phyloP scores from a whole-genome alignment of 1,140 invertebrate species.

The Sitodiplosis mosellana region DNA sequence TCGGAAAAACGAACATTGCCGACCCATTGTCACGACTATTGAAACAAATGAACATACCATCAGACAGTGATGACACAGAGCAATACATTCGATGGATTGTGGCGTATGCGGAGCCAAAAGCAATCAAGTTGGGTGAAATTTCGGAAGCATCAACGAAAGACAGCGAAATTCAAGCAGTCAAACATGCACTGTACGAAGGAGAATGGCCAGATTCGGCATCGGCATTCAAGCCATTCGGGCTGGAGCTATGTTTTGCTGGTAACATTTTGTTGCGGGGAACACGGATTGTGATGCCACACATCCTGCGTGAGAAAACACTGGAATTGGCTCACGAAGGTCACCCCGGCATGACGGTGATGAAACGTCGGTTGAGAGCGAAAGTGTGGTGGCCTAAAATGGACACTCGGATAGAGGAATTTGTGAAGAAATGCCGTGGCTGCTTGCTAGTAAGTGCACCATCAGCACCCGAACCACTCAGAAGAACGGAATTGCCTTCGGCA shows the following conservation, averaged over 20 bases:
- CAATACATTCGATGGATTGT: no score
- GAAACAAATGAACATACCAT: no score
- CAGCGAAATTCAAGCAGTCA: background rate
- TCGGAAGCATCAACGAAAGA: background rate
- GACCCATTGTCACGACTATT: no score
- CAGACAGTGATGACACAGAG: background rate
- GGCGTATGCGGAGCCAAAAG: background rate
- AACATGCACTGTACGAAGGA: background rate
- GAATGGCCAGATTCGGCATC: background rate
- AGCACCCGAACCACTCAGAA: conserved; percentile 12
- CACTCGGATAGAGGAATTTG: conserved; percentile 12
- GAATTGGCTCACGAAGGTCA: conserved; percentile 18
- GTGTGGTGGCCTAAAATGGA: conserved; percentile 24
- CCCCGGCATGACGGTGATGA: conserved; percentile 16
- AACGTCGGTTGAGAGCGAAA: conserved; percentile 15
- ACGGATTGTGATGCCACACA: conserved; percentile 9
- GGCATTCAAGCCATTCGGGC: no score
- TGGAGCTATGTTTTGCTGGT: no score
- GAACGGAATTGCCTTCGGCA: conserved; percentile 9
- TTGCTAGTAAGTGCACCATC: no score
- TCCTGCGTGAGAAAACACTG: conserved; percentile 8
- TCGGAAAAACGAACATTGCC: no score
- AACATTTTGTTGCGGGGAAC: conserved; percentile 6
- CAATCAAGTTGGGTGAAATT: conserved; percentile 1
- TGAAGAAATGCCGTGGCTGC: no score